Base-by-base conservation (phyloP, 2,797 vertebrate genomes). In the Thaleichthys pacificus region DNA sequence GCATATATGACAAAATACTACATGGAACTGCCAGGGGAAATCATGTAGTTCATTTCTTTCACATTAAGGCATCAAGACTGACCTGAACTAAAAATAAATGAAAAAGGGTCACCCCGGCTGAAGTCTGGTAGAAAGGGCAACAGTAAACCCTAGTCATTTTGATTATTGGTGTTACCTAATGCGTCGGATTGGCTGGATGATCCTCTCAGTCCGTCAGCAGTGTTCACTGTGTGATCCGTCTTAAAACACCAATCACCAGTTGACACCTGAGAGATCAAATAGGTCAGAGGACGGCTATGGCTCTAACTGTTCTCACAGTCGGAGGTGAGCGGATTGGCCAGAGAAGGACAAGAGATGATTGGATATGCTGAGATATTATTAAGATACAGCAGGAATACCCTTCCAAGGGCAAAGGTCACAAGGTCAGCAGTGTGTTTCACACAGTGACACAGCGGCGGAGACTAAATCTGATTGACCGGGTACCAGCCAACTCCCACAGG, bases 161-260 rank as follows among this genome's bases (percentile, higher is more conserved):
- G 42, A 47, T 47, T 12, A 47, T 47, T 47, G 42, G 42, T 47
- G 42, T 47, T 47, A 47, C 42, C 42, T 14, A 47, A 47, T 14
- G 11, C 9, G 9, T 47, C 11, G 3, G 42, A 21, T 42, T 65
- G 32, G 63, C 21, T 38, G 12, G 63, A n/a, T 47, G 32, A 65
- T n/a, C 63, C 63, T 21, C 32, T 22, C 5, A 22, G 35, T 38
- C n/a, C 7, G 7, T 58, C 19, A 58, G n/a, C 56, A n/a, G n/a
- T 58, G 56, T 58, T 58, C n/a, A 7, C 30, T 19, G 26, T 19
- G 19, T 26, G 3, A 21, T 3, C 21, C n/a, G 28, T 7, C 14
- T 58, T 47, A 51, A 47, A 63, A 49, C 12, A 8, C 70, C 1
- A 0, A 6, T 88, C 80, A 89, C 84, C 85, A 89, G 77, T 1